A percentile compares a stretch with the other conserved stretches of the same genome.
phyloP scores from a whole-genome alignment of 2,113 vertebrate genomes.

The Larimichthys polyactis region DNA sequence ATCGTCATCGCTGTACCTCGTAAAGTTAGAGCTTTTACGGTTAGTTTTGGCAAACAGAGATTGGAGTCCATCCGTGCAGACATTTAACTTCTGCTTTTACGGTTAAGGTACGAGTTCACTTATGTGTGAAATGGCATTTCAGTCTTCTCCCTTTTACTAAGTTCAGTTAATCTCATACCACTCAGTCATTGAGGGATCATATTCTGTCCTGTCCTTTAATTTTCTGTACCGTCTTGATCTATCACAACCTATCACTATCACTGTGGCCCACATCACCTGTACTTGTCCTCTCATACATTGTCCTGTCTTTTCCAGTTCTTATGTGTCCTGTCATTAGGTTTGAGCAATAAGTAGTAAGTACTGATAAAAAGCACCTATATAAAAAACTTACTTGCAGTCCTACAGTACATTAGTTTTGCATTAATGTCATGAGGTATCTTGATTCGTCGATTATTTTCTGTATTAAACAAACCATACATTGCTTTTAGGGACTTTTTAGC shows the following conservation, averaged over 20 bases:
- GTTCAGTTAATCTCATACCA: background rate
- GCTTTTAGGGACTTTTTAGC: background rate
- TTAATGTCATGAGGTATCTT: too few species aligned
- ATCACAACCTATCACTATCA: background rate
- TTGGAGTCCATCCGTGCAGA: background rate
- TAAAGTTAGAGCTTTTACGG: constrained; percentile 28
- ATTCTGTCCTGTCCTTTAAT: background rate
- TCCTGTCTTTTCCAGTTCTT: background rate
- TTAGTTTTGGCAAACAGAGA: constrained; percentile 22
- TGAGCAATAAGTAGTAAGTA: background rate
- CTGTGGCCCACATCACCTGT: background rate
- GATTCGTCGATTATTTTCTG: too few species aligned
- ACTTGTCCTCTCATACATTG: background rate
- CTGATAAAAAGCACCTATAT: background rate
- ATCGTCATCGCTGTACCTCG: constrained; percentile 14
- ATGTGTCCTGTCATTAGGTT: background rate
- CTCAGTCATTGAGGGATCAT: background rate
- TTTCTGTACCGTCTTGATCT: background rate
- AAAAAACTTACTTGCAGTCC: background rate
- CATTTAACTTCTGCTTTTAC: constrained; percentile 8
- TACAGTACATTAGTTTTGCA: background rate
- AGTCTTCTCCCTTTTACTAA: background rate
- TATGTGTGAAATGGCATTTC: background rate
- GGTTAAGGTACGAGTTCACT: background rate
- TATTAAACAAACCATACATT: too few species aligned